Conservation (phyloP, 2,888 invertebrate species). For the Cheilosia variabilis region DNA sequence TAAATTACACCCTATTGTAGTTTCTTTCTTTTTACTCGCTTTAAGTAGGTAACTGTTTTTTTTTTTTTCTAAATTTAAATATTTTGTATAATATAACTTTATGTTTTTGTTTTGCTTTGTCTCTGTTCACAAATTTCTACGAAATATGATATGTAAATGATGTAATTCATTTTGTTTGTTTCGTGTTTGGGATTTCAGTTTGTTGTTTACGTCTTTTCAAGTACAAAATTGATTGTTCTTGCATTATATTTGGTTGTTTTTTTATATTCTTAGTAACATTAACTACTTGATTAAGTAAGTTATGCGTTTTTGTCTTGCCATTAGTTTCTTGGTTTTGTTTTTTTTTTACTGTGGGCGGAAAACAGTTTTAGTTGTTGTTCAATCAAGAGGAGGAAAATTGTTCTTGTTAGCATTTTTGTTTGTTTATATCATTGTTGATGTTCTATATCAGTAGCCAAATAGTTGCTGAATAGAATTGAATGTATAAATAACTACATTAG, state of each 20-base stretch:
- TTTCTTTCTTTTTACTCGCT: conserved; percentile 34
- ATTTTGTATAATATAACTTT: conserved; percentile 74
- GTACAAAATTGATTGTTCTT: conserved; percentile 77
- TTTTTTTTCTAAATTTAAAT: conserved; percentile 52
- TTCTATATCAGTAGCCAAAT: conserved; percentile 52
- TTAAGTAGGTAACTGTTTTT: conserved; percentile 59
- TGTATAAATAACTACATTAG: conserved; percentile 35
- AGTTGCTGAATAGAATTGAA: conserved; percentile 36
- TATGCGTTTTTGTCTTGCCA: conserved; percentile 52
- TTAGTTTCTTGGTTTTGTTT: conserved; percentile 47
- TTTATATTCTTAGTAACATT: conserved; percentile 35
- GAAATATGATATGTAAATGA: conserved; percentile 82
- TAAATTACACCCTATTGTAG: conserved; percentile 42
- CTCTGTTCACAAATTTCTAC: conserved; percentile 77
- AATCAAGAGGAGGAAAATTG: conserved; percentile 75
- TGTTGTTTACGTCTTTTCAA: conserved; percentile 67
- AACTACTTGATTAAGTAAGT: conserved; percentile 45
- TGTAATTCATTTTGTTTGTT: conserved; percentile 76
- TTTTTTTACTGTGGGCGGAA: conserved; percentile 75
- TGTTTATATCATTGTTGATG: conserved; percentile 45
- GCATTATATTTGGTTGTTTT: conserved; percentile 69
- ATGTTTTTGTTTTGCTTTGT: conserved; percentile 38
- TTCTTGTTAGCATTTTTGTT: conserved; percentile 48
- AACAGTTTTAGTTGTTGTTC: conserved; percentile 67
- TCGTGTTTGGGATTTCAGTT: conserved; percentile 60